These are phyloP conservation scores for Empis stercorea DNA, from an alignment of 2,888 invertebrate species.

Conservation along the genomic window DNA sequence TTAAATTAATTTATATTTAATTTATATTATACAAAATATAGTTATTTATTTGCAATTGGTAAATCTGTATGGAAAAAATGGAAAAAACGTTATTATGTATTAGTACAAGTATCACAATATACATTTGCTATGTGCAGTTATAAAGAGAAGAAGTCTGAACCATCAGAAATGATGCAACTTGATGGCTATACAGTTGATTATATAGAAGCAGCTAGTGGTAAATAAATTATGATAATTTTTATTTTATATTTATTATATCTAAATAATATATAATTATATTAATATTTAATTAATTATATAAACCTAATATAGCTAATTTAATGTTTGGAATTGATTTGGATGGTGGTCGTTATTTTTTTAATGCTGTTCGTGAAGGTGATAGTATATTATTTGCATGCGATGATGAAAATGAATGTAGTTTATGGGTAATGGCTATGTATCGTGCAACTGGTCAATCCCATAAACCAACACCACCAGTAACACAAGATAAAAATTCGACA, in stretches of 20 bases:
- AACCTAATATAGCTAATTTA: slow-evolving; percentile 55
- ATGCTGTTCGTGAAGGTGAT: slow-evolving; percentile 96
- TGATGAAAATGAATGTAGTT: slow-evolving; percentile 93
- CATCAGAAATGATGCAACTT: slow-evolving; percentile 98
- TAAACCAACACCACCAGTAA: slow-evolving; percentile 91
- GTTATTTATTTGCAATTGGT: slow-evolving; percentile 82
- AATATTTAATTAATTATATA: neutral
- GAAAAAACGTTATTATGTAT: slow-evolving; percentile 96
- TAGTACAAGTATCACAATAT: slow-evolving; percentile 99
- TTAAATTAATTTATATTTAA: neutral
- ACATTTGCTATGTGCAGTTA: slow-evolving; percentile 99
- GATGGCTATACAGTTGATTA: slow-evolving; percentile 99
- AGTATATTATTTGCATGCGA: slow-evolving; percentile 92
- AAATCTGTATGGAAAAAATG: slow-evolving; percentile 99
- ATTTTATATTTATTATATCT: neutral
- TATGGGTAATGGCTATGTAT: slow-evolving; percentile 99
- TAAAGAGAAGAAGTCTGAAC: slow-evolving; percentile 98
- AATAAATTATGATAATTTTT: slow-evolving; percentile 22
- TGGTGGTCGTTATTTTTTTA: slow-evolving; percentile 93
- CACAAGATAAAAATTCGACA: slow-evolving; percentile 72
- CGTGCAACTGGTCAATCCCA: slow-evolving; percentile 99
- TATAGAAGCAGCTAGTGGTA: slow-evolving; percentile 90
- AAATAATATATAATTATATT: neutral
- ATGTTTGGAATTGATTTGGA: slow-evolving; percentile 91
- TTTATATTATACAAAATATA: slow-evolving; percentile 29